phyloP scores from a whole-genome alignment of 2,113 vertebrate species.

The Naja naja region DNA sequence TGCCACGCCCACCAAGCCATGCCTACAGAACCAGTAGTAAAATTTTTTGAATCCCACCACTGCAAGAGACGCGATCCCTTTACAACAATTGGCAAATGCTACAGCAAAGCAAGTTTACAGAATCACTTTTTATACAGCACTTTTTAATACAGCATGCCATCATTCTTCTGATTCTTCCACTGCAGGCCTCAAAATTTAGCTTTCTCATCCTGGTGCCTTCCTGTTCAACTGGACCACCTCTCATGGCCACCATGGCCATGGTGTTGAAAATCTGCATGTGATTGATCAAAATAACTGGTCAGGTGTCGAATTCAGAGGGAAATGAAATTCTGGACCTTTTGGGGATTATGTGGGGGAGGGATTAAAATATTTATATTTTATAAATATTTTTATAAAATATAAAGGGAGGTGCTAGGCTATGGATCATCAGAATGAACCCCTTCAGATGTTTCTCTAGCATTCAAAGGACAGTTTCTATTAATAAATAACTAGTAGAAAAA shows the following conservation, averaged over 20 bases:
- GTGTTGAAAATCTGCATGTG: not conserved
- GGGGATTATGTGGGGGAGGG: not conserved
- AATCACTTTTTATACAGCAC: not conserved
- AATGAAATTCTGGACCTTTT: not conserved
- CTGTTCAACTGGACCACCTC: not conserved
- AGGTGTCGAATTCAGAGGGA: not conserved
- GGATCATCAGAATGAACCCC: not conserved
- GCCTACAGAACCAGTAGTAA: too few relatives aligned
- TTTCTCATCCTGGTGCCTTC: not conserved
- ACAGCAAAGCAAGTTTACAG: not conserved
- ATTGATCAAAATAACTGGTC: not conserved
- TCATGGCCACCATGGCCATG: not conserved
- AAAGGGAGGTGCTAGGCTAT: not conserved
- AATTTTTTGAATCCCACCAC: too few relatives aligned
- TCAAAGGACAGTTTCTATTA: not conserved
- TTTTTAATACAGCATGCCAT: not conserved
- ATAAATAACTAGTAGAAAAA: not conserved
- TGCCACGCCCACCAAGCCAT: too few relatives aligned
- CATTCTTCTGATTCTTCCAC: not conserved
- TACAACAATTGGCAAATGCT: not conserved
- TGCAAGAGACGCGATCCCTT: too few relatives aligned
- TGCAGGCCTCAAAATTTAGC: not conserved
- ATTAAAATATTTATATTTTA: not conserved
- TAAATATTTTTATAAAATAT: too few relatives aligned
- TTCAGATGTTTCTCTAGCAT: not conserved